Evolutionary conservation across 2,888 invertebrate genomes (phyloP), one percentile per base, ranked within the genome.

Genomic region (Ophioninae sp.): DNA sequence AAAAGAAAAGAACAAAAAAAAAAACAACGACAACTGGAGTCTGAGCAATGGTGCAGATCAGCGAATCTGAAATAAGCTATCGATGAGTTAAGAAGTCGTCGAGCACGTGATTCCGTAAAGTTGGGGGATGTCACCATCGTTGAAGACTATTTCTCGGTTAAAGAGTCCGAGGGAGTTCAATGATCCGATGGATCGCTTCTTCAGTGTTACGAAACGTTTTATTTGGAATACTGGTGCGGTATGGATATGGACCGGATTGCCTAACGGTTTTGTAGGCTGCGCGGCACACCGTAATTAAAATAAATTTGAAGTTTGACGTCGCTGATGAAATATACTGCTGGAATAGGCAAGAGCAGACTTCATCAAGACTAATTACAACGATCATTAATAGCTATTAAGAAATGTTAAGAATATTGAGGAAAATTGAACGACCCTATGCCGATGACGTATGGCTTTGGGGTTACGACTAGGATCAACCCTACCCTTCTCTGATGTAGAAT

Each of bases 351-450:
- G 70, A 85, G 82, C 85, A 82, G 84, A 57, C 59, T 79, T 88
- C 85, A 68, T 86, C 79, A 84, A 73, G 82, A 85, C 86, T 87
- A 84, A 88, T 89, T 87, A 85, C 81, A 82, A 83, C 82, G 85
- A 87, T 87, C 87, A 88, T 89, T 89, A 89, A 89, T 89, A 87
- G 86, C 83, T 81, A 88, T 89, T 87, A 87, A 85, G 82, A 85
- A 79, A 59, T 57, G 1, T 41, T 68, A 61, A 70, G 65, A 67
- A 73, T 41, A 30, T 17, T 13, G 65, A 17, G 62, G 6, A 5
- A 20, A 20, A 23, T 44, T 41, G 61, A 21, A 65, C 41, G 10
- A 7, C 13, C 1, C 20, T 21, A 61, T 5, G 57, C n/a, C 13
- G 17, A 20, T 7, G 57, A n/a, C 20, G n/a, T n/a, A 44, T 44